Conservation (phyloP, 2,113 vertebrate genomes). For the Malurus cyaneus region DNA sequence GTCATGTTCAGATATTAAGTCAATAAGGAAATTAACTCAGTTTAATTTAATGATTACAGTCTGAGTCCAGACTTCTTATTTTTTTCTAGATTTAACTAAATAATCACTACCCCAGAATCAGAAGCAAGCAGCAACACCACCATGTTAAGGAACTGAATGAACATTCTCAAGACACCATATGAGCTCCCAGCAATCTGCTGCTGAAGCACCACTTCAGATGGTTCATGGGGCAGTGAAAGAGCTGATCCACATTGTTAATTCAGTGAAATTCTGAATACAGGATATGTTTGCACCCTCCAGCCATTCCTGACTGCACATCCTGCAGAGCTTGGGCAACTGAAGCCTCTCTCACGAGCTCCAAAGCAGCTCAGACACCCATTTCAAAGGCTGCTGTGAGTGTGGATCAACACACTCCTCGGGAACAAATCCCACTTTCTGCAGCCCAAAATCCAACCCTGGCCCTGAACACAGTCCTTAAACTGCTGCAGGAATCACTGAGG, state of each 20-base stretch:
- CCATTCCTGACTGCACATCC: accelerated
- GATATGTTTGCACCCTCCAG: background rate
- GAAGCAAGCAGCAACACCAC: background rate
- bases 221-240: background rate
- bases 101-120: background rate
- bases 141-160: background rate
- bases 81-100: background rate
- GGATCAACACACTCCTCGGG: accelerated
- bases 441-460: background rate
- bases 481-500: background rate
- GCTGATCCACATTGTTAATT: background rate
- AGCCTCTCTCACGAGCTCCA: background rate
- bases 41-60: background rate
- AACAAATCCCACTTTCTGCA: background rate
- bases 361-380: accelerated
- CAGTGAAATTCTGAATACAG: background rate
- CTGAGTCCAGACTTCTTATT: background rate
- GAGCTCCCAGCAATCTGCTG: background rate
- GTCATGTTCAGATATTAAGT: background rate
- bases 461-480: background rate
- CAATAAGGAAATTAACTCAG: background rate
- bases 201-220: background rate
- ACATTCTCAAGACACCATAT: background rate
- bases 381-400: accelerated
- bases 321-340: background rate